Base-by-base conservation (phyloP, 1,140 invertebrate genomes). In the Drosophila sulfurigaster region DNA sequence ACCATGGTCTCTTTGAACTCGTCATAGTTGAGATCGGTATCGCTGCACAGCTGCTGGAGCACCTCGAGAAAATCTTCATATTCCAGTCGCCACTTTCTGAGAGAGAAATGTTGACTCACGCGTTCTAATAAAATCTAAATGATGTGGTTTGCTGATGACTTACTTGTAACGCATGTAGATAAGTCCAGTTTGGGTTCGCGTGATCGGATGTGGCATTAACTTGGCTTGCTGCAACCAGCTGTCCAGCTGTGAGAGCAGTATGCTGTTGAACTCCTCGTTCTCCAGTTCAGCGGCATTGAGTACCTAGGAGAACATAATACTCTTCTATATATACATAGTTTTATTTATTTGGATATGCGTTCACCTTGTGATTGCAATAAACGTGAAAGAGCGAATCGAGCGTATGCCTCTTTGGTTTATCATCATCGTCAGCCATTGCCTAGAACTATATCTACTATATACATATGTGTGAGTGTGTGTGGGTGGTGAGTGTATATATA, bases 151-250 rank as follows among this genome's bases (percentile, higher is more conserved):
- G 5, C 25, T 13, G 8, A 15, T 43, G 3, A 64, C 32, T 5
- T 76, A 92, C 91, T 88, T 91, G 28, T 92, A 92, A 25, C 85
- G 76, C 87, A 92, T 91, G n/a, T 91, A 92, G 43, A 83, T 71
- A 3, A 92, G 67, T 7, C 91, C 91, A 0, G 91, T 92, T 51
- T 92, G 91, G 0, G 70, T 86, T 8, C 85, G 73, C 1, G 91
- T 74, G 38, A 92, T 86, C 38, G 75, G 79, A 4, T n/a, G 45
- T 8, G 78, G 88, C 69, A 92, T 79, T 3, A 92, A 52, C 59
- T 89, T 91, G 5, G 91, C 82, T 52, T 92, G 90, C 20, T 81
- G 75, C 30, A 91, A 66, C 91, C 91, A 92, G 51, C 46, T 54
- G 65, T 92, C 91, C 1, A 92, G 67, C 60, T 92, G 91, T 0